Evolutionary conservation across 2,797 vertebrate species (phyloP), one percentile per base, ranked within the genome.

Genomic region (Ispidina picta): DNA sequence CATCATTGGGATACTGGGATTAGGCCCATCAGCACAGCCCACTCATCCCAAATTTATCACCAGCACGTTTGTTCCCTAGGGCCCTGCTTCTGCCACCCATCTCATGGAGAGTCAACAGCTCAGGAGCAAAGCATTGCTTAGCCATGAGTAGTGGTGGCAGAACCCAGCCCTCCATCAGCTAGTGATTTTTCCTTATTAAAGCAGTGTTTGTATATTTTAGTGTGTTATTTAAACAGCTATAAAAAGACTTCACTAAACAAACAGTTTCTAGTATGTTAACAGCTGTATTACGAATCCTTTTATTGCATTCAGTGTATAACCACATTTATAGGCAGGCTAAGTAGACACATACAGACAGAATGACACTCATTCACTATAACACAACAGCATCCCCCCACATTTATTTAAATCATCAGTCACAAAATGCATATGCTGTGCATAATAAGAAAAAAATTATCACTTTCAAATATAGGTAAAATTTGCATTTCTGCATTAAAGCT

Each of bases 211-310:
- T 73, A 43, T 51, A 54, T 62, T 86, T 86, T 23, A 80, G 71
- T 48, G 64, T 72, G 79, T 88, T 89, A 69, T 89, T 92, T 55
- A 69, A 91, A 48, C 77, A 92, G 77, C 93, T 88, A 76, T 48
- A 77, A 86, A 86, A 94, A 91, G 39, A 65, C 60, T 74, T 86
- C 58, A 70, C 83, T 77, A 76, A 94, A 71, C 74, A 58, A 91
- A 94, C 77, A 77, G 41, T 56, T 92, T 43, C 54, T 46, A 49
- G 37, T 31, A 41, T 9, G 54, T 33, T 84, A 88, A 86, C 28
- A 91, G 60, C 80, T 86, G 41, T 28, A 64, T 58, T 76, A 70
- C 0, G 0, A 78, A 71, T 72, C 48, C 71, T 84, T 73, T 41
- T 25, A 21, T 12, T 65, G 33, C 49, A 44, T 54, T 82, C 8